Conservation (phyloP, 2,888 invertebrate species). For the Drosophila gaucha region DNA sequence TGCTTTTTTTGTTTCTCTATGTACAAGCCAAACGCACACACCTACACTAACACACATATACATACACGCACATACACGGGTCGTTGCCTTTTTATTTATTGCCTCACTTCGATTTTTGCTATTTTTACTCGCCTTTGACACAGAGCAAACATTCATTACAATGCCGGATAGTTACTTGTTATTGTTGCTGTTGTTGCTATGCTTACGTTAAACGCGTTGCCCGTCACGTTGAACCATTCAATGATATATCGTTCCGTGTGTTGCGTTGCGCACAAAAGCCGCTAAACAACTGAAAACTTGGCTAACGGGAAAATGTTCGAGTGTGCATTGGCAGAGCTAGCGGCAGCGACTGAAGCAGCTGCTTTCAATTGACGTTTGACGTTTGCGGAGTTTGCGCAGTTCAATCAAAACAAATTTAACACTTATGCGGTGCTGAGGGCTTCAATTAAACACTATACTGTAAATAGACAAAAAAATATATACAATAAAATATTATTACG, state of each 20-base stretch:
- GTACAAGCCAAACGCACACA: constrained; percentile 4
- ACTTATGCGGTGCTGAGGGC: constrained; percentile 19
- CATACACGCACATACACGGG: constrained; percentile 3
- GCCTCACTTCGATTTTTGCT: constrained; percentile 53
- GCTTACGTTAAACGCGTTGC: constrained; percentile 26
- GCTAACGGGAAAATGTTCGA: constrained; percentile 17
- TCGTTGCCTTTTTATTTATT: constrained; percentile 44
- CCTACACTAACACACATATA: neutral
- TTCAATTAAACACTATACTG: constrained; percentile 7
- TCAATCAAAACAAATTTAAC: constrained; percentile 59
- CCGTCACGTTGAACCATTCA: neutral
- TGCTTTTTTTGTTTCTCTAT: constrained; percentile 13
- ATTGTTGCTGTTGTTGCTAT: constrained; percentile 16
- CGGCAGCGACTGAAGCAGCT: constrained; percentile 31
- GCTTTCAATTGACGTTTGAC: constrained; percentile 29
- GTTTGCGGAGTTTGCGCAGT: constrained; percentile 51
- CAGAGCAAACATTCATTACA: constrained; percentile 23
- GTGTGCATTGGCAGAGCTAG: constrained; percentile 10
- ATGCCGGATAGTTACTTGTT: constrained; percentile 24
- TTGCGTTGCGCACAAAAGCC: constrained; percentile 42
- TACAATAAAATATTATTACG: neutral
- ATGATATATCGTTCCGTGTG: constrained; percentile 4
- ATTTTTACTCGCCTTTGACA: constrained; percentile 47
- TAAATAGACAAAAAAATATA: constrained; percentile 10
- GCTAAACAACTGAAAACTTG: constrained; percentile 39